Percentiles rank a stretch among this genome's conserved stretches.
These are phyloP conservation scores for Orthonychiurus folsomi DNA, from an alignment of 2,888 invertebrate species.

Conservation along the genomic window DNA sequence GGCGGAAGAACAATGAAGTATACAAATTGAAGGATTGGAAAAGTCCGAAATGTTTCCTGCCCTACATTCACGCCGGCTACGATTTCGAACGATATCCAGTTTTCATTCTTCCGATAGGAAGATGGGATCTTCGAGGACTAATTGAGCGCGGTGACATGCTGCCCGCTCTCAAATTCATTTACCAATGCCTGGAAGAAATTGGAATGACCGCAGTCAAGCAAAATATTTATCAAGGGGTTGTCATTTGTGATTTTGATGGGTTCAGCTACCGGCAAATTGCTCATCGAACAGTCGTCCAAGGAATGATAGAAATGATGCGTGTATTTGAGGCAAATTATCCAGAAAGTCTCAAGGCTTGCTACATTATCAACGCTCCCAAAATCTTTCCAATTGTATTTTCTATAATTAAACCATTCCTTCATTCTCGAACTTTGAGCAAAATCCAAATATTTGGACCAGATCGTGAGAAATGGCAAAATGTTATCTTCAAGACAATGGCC, in stretches of 20 bases:
- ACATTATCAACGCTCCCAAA: conserved; percentile 23
- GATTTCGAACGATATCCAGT: conserved; percentile 21
- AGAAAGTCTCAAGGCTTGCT: conserved; percentile 21
- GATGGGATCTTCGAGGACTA: conserved; percentile 20
- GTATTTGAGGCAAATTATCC: conserved; percentile 26
- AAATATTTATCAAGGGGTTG: conserved; percentile 19
- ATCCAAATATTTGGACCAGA: conserved; percentile 20
- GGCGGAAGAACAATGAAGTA: conserved; percentile 24
- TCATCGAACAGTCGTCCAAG: conserved; percentile 24
- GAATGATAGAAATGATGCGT: conserved; percentile 20
- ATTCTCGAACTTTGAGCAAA: conserved; percentile 21
- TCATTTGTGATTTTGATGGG: conserved; percentile 34
- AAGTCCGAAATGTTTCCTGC: conserved; percentile 20
- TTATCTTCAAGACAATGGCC: conserved; percentile 16
- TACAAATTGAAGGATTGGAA: conserved; percentile 14
- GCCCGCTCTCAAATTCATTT: conserved; percentile 21
- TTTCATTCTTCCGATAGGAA: conserved; percentile 21
- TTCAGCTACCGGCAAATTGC: conserved; percentile 33
- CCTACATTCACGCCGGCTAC: conserved; percentile 19
- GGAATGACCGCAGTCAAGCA: conserved; percentile 8
- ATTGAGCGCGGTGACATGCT: conserved; percentile 24
- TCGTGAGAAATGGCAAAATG: conserved; percentile 20
- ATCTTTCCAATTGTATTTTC: conserved; percentile 22
- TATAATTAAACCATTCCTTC: conserved; percentile 21
- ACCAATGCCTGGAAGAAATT: conserved; percentile 19